Base-by-base conservation (phyloP, 2,888 invertebrate species). In the Germaria angustata region DNA sequence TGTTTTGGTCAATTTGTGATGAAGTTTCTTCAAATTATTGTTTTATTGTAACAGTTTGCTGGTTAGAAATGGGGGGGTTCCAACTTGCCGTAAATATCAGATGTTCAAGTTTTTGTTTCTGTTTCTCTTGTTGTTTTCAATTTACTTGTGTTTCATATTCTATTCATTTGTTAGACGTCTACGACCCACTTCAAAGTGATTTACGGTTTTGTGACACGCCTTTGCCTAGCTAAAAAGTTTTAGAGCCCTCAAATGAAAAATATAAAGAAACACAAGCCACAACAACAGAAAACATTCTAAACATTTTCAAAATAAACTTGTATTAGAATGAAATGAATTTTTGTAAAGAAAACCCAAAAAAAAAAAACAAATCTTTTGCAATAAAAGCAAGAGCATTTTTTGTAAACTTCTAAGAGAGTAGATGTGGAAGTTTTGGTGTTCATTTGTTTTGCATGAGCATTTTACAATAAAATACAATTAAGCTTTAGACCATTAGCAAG, bases 181-280 rank as follows among this genome's bases (percentile, higher is more conserved):
- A 87, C 89, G 90, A 89, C 90, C 90, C 90, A 90, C 90, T 90
- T 90, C 90, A 90, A 90, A 89, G 89, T 90, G 90, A 90, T 90
- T 90, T 90, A 90, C 90, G 90, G 89, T 89, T 88, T 85, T 86
- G 84, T 80, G 90, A 87, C 88, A 90, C 90, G 90, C 90, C 90
- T 86, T 89, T 87, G 87, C 88, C 90, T 88, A 89, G 87, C 90
- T 73, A 68, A 41, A 69, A 88, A 89, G 87, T 89, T 89, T 75
- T 66, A 71, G 51, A 69, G 66, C 63, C 66, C 68, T 77, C 39
- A 53, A 53, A 51, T 2, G 20, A 44, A 32, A 36, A 57, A 34
- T 11, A 22, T 5, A 28, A 32, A 34, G n/a, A 44, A 46, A 28
- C 17, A 20, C 44, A 41, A 85, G 81, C 83, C 84, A 69, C 63